Evolutionary conservation across 1,140 invertebrate genomes (phyloP), one percentile per base, ranked within the genome.

Genomic region (Euwallacea fornicatus): DNA sequence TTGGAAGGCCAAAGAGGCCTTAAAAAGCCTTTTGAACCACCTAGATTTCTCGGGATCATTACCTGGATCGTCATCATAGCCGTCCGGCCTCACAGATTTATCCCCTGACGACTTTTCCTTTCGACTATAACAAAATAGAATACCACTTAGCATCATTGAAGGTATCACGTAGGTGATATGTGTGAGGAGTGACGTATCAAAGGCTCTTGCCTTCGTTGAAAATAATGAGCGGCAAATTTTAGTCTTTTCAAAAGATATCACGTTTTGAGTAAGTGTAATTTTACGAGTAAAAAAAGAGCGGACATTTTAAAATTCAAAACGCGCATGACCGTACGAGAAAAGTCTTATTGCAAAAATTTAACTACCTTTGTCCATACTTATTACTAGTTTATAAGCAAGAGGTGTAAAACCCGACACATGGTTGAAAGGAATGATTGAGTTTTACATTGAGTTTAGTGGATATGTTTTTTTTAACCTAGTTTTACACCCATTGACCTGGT

Each of bases 1-100:
- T 71, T 95, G 93, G 77, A 95, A 90, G 7, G 93, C 91, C 47
- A 95, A 80, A 0, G 93, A 91, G 0, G 90, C 89, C 50, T 88
- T 84, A 0, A 93, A 82, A 16, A 93, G 89, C 42, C 93, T 86
- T 89, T 90, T 90, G 47, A 93, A 83, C 88, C 90, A 90, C n/a
- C 83, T 83, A 59, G 77, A 80, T 3, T 80, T 77, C 9, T 61
- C 54, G 13, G 76, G 72, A 9, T 85, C 83, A 33, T 85, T 82
- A 16, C 81, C 84, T 0, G 84, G 84, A 16, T 84, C 85, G 62
- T 77, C 81, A 7, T 83, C 82, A 0, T 82, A 81, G 61, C 84
- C 83, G 66, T 78, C 79, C 42, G 74, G 69, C 69, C 65, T 71
- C 13, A 16, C 60, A 8, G 63, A 43, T 56, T 65, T 54, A 7